Conservation (phyloP, 35 echinoderm and acorn worm genomes). For the Hemicentrotus pulcherrimus region DNA sequence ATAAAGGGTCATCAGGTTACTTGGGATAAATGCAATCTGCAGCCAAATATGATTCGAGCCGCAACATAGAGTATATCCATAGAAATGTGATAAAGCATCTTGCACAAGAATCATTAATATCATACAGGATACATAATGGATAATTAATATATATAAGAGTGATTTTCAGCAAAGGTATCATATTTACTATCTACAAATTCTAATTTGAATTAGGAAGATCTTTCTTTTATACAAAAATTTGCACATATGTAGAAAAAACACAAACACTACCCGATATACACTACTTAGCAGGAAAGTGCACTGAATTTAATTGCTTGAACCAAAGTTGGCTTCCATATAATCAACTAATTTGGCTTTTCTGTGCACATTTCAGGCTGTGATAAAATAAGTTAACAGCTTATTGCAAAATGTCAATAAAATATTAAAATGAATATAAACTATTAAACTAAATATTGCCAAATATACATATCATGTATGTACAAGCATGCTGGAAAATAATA, state of each 20-base stretch:
- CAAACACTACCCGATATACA: background rate
- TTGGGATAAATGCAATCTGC: too few species aligned
- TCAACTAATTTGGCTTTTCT: background rate
- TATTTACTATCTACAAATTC: background rate
- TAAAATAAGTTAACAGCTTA: background rate
- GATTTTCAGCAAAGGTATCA: constrained; percentile 2
- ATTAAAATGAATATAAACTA: background rate
- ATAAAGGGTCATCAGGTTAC: too few species aligned
- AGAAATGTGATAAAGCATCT: too few species aligned
- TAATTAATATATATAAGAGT: background rate
- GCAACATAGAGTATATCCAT: too few species aligned
- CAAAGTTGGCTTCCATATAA: background rate
- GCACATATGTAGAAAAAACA: background rate
- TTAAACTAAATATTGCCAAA: background rate
- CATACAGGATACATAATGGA: background rate
- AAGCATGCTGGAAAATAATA: background rate
- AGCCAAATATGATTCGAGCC: too few species aligned
- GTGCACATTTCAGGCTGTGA: background rate
- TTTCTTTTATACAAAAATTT: constrained; percentile 6
- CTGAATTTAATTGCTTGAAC: background rate
- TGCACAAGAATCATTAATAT: too few species aligned
- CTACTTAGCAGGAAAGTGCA: background rate
- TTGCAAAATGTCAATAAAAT: background rate
- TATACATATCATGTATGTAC: constrained; percentile 13
- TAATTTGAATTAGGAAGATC: background rate